Evolutionary conservation across 2,888 invertebrate genomes (phyloP).

Genomic region (Theristus sp.): DNA sequence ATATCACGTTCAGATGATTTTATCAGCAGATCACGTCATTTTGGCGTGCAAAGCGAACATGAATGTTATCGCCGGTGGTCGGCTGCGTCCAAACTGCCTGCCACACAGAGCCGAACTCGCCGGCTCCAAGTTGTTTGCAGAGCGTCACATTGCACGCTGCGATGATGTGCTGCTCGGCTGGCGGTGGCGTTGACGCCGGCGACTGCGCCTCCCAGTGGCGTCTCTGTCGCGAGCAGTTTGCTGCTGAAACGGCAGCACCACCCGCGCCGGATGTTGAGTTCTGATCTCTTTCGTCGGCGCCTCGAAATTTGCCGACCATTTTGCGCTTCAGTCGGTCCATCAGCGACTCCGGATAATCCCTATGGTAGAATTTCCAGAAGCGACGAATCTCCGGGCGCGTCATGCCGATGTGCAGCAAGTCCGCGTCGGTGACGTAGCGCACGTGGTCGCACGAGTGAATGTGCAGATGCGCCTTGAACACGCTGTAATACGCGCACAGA

Average conservation of each 20-base stretch:
- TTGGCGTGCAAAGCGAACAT: no score
- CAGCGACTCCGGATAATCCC: conserved; percentile 52
- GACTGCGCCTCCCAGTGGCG: not conserved
- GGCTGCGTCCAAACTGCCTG: conserved; percentile 97
- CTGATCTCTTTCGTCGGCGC: no score
- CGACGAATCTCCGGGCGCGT: conserved; percentile 84
- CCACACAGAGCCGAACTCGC: conserved; percentile 93
- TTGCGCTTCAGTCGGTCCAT: not conserved
- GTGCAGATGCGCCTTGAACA: not conserved
- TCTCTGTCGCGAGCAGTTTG: not conserved
- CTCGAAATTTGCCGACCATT: not conserved
- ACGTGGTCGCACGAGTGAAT: conserved; percentile 41
- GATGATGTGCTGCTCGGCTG: not conserved
- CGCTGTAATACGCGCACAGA: not conserved
- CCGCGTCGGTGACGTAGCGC: conserved; percentile 82
- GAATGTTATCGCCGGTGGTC: no score
- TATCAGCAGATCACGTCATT: no score
- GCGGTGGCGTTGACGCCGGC: not conserved
- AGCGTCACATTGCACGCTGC: conserved; percentile 52
- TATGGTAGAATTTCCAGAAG: conserved; percentile 76
- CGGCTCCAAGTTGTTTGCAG: conserved; percentile 80
- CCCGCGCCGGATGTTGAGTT: not conserved
- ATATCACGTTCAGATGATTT: not conserved
- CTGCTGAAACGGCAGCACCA: not conserved
- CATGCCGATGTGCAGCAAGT: conserved; percentile 72